These are phyloP conservation scores for Zosterops hypoxanthus DNA, from an alignment of 2,113 vertebrate species.

Conservation along the genomic window DNA sequence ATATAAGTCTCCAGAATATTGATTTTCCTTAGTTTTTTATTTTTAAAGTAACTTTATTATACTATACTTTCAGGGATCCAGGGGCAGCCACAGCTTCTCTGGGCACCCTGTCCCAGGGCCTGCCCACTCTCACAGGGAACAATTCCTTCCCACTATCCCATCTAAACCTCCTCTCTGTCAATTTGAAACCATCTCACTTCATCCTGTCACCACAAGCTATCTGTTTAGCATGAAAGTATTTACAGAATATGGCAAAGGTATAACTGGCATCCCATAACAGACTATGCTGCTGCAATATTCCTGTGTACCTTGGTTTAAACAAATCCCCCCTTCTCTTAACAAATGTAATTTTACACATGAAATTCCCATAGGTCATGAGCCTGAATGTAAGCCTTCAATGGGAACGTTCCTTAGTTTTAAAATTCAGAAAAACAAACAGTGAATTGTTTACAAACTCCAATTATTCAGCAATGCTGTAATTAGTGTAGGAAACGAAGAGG, in stretches of 20 bases:
- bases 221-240: not conserved
- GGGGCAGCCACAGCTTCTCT: not conserved
- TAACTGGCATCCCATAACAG: not conserved
- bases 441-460: not conserved
- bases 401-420: not conserved
- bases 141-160: not conserved
- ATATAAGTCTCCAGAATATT: not conserved
- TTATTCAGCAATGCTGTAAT: not conserved
- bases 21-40: not conserved
- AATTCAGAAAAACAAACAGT: not conserved
- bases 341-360: not conserved
- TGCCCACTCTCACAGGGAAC: accelerated
- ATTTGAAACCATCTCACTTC: not conserved
- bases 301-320: too few species aligned
- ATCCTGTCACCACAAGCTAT: not conserved
- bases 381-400: not conserved
- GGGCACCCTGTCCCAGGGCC: not conserved
- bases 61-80: not conserved
- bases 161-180: accelerated
- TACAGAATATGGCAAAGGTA: not conserved
- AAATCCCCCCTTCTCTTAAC: not conserved
- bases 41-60: not conserved
- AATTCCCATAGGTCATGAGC: not conserved
- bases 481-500: not conserved
- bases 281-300: not conserved